phyloP scores from a whole-genome alignment of 2,888 invertebrate genomes.

The Rhagonycha lutea region DNA sequence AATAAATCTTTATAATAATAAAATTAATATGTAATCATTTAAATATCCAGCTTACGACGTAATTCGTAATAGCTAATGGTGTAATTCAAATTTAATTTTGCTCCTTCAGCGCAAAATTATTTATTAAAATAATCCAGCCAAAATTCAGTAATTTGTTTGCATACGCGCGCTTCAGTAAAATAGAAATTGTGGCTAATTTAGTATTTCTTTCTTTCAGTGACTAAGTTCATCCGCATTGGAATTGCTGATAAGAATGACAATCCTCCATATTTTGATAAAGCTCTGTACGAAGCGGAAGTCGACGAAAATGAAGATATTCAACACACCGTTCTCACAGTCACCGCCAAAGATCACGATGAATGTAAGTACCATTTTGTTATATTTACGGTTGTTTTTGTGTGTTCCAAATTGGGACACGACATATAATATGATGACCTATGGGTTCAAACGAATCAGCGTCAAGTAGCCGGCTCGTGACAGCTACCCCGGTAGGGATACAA shows the following conservation, averaged over 20 bases:
- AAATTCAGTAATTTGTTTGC: background rate
- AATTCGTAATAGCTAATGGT: too few species aligned
- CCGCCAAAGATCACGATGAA: slow-evolving; percentile 99
- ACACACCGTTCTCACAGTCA: slow-evolving; percentile 95
- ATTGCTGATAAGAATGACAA: slow-evolving; percentile 99
- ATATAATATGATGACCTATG: slow-evolving; percentile 2
- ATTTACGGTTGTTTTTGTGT: background rate
- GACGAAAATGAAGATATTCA: slow-evolving; percentile 98
- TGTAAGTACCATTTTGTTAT: slow-evolving; percentile 70
- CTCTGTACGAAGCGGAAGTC: slow-evolving; percentile 94
- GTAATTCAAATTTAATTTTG: background rate
- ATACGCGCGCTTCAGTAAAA: background rate
- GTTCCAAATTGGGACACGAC: background rate
- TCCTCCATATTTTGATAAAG: slow-evolving; percentile 97
- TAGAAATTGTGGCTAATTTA: slow-evolving; percentile 8
- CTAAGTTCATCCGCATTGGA: slow-evolving; percentile 96
- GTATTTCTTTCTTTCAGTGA: slow-evolving; percentile 72
- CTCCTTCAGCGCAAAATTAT: background rate
- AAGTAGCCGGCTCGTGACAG: slow-evolving; percentile 31
- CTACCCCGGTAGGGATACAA: slow-evolving; percentile 22
- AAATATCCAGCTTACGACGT: background rate
- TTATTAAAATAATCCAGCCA: background rate
- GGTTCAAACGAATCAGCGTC: slow-evolving; percentile 15
- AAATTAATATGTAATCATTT: background rate
- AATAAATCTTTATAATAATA: too few species aligned